A percentile compares a stretch with the other conserved stretches of the same genome.
Conservation (phyloP, 2,113 vertebrate species). For the Catharus minimus region DNA sequence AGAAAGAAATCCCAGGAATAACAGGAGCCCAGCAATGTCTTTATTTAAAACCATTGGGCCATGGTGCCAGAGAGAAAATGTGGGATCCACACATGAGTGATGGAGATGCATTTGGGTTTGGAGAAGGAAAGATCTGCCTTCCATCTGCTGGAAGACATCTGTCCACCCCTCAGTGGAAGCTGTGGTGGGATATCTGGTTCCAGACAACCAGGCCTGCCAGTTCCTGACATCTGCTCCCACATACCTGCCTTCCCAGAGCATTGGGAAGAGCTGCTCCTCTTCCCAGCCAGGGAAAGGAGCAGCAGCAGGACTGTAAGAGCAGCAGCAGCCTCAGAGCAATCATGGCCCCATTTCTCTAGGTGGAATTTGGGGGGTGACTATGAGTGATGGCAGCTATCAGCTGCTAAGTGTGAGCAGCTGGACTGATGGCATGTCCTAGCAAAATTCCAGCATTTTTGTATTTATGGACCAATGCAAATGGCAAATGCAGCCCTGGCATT, state of each 20-base stretch:
- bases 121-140: not conserved
- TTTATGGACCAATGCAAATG: not conserved
- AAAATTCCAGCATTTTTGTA: not conserved
- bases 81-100: not conserved
- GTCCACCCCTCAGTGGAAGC: not conserved
- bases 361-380: not conserved
- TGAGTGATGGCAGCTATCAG: constrained; percentile 26
- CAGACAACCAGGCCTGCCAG: not conserved
- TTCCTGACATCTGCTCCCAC: not conserved
- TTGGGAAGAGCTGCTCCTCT: not conserved
- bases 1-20: not conserved
- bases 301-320: not conserved
- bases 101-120: not conserved
- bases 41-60: rapidly evolving
- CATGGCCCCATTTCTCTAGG: not conserved
- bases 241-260: rapidly evolving
- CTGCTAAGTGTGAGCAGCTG: not conserved
- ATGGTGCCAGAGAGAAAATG: not conserved
- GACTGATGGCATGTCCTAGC: not conserved
- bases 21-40: not conserved
- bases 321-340: not conserved
- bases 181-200: not conserved
- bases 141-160: not conserved
- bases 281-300: not conserved
- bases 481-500: not conserved